phyloP scores from a whole-genome alignment of 2,113 vertebrate genomes.

The Empidonax traillii region DNA sequence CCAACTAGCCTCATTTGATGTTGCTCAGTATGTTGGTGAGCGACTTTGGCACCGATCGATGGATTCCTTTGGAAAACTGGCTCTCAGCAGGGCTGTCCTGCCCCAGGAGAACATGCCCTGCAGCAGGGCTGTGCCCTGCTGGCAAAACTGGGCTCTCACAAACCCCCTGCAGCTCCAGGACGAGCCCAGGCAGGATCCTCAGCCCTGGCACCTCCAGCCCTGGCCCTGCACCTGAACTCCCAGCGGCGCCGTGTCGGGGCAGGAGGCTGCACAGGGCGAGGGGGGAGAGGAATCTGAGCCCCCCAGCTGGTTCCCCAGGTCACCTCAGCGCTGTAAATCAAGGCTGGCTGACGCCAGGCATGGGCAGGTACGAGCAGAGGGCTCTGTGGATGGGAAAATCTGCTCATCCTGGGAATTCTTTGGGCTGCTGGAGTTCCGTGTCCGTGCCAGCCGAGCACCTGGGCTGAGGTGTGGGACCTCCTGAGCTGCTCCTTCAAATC shows the following conservation, averaged over 20 bases:
- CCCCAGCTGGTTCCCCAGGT: background rate
- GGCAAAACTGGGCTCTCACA: background rate
- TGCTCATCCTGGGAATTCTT: background rate
- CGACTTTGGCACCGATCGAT: background rate
- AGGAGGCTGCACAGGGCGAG: background rate
- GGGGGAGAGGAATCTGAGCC: background rate
- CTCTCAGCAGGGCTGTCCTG: background rate
- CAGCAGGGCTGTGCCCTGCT: background rate
- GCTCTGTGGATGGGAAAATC: background rate
- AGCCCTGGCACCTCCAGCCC: background rate
- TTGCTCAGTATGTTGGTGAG: background rate
- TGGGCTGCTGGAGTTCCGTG: background rate
- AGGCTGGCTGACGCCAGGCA: background rate
- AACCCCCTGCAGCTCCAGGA: background rate
- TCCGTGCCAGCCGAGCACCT: background rate
- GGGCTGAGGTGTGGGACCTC: background rate
- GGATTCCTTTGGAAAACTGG: background rate
- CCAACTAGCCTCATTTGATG: background rate
- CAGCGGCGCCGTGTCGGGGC: rapidly evolving
- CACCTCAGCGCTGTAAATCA: background rate
- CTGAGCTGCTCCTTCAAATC: constrained; percentile 1
- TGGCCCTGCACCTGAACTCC: background rate
- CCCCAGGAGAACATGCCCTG: background rate
- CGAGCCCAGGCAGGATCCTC: background rate
- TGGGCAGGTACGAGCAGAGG: background rate